Base-by-base conservation (phyloP, 2,113 vertebrate species). In the Deroptyus accipitrinus region DNA sequence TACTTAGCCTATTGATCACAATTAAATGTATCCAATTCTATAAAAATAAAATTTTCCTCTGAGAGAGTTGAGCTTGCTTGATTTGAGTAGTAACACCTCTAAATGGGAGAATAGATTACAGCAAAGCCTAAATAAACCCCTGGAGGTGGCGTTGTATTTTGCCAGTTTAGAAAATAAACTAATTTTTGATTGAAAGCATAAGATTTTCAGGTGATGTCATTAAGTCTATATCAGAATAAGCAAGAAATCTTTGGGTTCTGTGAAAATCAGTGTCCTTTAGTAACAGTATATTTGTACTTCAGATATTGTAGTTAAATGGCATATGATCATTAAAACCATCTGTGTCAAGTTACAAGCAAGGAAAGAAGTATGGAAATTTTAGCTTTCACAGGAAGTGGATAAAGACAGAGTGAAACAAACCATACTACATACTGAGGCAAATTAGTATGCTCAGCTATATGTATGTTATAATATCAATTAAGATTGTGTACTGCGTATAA, bases 401-500 rank as follows among this genome's bases (percentile, higher is more conserved):
- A 48, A 70, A 94, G 64, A 73, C 62, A 17, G 88, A 90, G 25
- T 77, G 51, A 90, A 92, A 72, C 15, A 76, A 94, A 80, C 69
- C n/a, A 62, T n/a, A 16, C 39, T 46, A 46, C 63, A 48, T 49
- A 63, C 63, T 55, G 19, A 72, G 57, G 37, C 20, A 83, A 52
- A 91, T 94, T 78, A 77, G 25, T 88, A 63, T 87, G 37, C 75
- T 78, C 76, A 80, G 59, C 74, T 48, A 8, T 14, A 9, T 48
- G 6, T 87, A 10, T 31, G 25, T 76, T 96, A 88, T 67, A 10
- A 72, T 63, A 89, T 80, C 64, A 49, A 48, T 81, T 77, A 90
- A 44, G 64, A 54, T 95, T 92, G 87, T 93, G n/a, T 87, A 78
- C 68, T 57, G 23, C 27, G 31, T 77, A 55, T 95, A 96, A 78